Evolutionary conservation across 2,113 vertebrate genomes (phyloP), one percentile per base, ranked within the genome.

Genomic region (Xyrauchen texanus): DNA sequence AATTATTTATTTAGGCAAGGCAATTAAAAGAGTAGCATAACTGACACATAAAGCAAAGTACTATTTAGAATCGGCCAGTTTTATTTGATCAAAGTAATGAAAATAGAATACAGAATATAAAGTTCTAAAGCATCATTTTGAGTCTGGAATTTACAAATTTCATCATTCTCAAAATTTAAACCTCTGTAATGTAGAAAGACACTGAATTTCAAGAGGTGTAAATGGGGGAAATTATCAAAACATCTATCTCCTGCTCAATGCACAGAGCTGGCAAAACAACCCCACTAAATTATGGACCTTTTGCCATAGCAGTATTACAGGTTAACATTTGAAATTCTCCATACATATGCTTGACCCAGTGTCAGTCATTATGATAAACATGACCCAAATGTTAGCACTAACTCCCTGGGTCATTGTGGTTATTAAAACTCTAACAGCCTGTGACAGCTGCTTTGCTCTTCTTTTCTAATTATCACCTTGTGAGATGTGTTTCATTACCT

Each of bases 401-500:
- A 51, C 81, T 80, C 69, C 85, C 91, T 86, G 76, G 84, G 82
- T 92, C 90, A 91, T 77, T 88, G 89, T 85, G 84, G 91, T 94
- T 94, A 94, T 94, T 92, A 93, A 90, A 92, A 91, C 92, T 89
- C 93, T 92, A 93, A 89, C 89, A 88, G 89, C 88, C 91, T 89
- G 90, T 89, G 89, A 91, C 90, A 92, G 89, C 87, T 86, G 91
- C 91, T 90, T 85, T 82, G 89, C 89, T 91, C 85, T 90, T 92
- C 93, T 91, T 91, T 90, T 90, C 93, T 95, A 94, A 96, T 95
- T 95, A 95, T 95, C 94, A 95, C 94, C 94, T 95, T 93, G 92
- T 94, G 93, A 94, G 92, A 95, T 94, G 94, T 96, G 94, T 96
- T 95, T 96, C 94, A 95, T 96, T 96, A 95, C 93, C 91, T 92